Evolutionary conservation across 2,113 vertebrate genomes (phyloP).

Genomic region (Microcebus jonahi): DNA sequence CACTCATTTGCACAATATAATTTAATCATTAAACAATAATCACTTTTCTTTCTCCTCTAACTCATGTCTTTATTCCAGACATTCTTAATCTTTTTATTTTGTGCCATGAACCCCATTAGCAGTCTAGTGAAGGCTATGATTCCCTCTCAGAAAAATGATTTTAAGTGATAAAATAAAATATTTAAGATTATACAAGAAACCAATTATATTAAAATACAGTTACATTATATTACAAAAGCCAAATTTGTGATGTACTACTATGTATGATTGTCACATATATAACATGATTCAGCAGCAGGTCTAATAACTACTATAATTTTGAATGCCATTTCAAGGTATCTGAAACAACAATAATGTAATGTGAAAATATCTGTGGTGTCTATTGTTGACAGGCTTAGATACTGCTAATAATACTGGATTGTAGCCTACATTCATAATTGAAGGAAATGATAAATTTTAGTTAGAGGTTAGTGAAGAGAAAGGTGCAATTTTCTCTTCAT

Average conservation of each 20-base stretch:
- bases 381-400: constrained; percentile 15
- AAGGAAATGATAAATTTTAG: constrained; percentile 39
- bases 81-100: constrained; percentile 22
- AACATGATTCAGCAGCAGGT: background rate
- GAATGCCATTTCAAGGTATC: constrained; percentile 32
- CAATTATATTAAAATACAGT: constrained; percentile 28
- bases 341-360: background rate
- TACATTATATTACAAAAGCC: constrained; percentile 3
- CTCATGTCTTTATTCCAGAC: background rate
- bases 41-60: background rate
- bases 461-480: constrained; percentile 21
- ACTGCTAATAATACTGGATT: background rate
- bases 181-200: constrained; percentile 12
- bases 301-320: constrained; percentile 46
- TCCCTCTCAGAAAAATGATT: constrained; percentile 46
- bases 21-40: constrained; percentile 31
- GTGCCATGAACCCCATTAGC: background rate
- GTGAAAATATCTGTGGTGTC: constrained; percentile 44
- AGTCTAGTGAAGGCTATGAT: background rate
- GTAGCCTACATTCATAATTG: background rate
- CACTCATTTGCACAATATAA: background rate
- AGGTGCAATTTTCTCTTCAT: background rate
- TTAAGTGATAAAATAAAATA: constrained; percentile 42
- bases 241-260: background rate
- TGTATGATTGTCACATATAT: background rate